A percentile compares a stretch with the other conserved stretches of the same genome.
Conservation (phyloP, 2,797 vertebrate species). For the Saxicola maurus region DNA sequence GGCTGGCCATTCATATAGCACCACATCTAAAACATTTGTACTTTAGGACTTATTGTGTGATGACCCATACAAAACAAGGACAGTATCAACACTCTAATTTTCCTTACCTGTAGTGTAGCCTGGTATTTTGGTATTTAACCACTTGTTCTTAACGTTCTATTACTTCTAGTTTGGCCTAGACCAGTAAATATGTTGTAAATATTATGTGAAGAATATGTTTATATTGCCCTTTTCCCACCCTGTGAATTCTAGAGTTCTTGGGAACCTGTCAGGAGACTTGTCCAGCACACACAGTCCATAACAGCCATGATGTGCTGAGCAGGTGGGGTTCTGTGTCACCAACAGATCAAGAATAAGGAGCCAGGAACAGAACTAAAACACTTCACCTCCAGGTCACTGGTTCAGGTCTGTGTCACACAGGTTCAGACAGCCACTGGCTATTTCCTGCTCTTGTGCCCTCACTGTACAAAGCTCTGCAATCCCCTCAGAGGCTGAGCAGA, state of each 20-base stretch:
- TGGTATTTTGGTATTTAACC: conserved; percentile 19
- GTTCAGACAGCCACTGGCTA: neutral
- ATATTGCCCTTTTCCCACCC: neutral
- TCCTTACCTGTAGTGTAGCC: conserved; percentile 39
- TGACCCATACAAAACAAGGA: neutral
- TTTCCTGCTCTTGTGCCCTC: neutral
- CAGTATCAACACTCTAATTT: neutral
- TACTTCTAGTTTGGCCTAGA: neutral
- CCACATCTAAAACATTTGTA: neutral
- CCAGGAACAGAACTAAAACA: neutral
- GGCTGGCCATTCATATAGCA: neutral
- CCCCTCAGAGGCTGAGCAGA: neutral
- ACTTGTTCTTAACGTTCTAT: conserved; percentile 2
- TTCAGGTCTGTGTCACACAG: conserved; percentile 15
- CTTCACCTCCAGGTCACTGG: conserved; percentile 60
- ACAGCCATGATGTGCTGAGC: neutral
- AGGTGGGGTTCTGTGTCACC: neutral
- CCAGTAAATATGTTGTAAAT: neutral
- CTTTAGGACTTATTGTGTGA: neutral
- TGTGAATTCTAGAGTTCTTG: neutral
- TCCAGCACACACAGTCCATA: neutral
- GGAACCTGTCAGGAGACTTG: neutral
- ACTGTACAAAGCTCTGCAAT: neutral
- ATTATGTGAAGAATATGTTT: neutral
- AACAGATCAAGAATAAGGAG: neutral